These are phyloP conservation scores for Pristionchus mayeri DNA, from an alignment of 2,888 invertebrate species.

Conservation along the genomic window DNA sequence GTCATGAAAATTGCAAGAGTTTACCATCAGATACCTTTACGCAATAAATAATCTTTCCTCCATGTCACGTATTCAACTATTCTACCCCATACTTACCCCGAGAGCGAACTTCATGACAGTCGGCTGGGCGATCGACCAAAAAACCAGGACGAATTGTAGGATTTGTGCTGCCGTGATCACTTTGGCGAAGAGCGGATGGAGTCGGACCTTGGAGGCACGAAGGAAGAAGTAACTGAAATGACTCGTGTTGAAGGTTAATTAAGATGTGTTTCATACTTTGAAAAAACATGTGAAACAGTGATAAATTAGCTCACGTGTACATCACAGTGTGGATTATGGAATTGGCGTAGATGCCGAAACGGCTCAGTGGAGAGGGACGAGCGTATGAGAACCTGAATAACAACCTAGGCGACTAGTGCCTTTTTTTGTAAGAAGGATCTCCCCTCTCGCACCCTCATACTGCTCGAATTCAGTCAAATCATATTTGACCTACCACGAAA, in stretches of 20 bases:
- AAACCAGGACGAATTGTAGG: not conserved
- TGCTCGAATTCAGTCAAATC: no score
- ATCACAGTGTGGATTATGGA: not conserved
- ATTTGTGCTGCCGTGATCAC: not conserved
- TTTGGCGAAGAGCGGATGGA: not conserved
- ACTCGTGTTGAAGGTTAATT: not conserved
- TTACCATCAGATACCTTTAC: no score
- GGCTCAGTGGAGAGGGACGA: not conserved
- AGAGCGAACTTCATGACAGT: not conserved
- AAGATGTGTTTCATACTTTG: no score
- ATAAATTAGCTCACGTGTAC: not conserved
- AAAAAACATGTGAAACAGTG: not conserved
- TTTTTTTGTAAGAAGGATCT: no score
- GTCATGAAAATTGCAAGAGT: no score
- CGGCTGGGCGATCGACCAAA: not conserved
- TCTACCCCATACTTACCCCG: not conserved
- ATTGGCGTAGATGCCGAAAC: slow-evolving; percentile 6
- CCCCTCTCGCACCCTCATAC: no score
- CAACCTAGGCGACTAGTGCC: no score
- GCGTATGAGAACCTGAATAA: not conserved
- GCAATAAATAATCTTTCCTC: not conserved
- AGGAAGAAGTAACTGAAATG: slow-evolving; percentile 21
- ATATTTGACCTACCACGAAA: not conserved
- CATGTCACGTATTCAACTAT: not conserved
- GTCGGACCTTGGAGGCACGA: not conserved